These are phyloP conservation scores for Cerastis leucographa DNA, from an alignment of 2,888 invertebrate genomes.

Conservation along the genomic window DNA sequence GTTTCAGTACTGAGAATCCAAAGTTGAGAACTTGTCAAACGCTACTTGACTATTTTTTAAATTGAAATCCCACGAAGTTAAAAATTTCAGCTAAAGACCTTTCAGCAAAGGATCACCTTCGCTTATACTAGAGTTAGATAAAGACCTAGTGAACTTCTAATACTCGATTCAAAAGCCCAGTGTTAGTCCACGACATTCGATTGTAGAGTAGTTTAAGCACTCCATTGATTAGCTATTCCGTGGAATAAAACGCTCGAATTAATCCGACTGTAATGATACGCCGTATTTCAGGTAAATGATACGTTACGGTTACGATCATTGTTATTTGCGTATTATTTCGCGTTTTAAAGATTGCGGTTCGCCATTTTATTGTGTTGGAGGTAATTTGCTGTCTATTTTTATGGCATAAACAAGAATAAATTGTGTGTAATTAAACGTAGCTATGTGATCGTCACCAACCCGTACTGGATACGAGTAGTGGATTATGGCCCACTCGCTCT, in stretches of 20 bases:
- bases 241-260: conserved; percentile 34
- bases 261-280: conserved; percentile 39
- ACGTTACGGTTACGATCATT: conserved; percentile 47
- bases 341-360: conserved; percentile 20
- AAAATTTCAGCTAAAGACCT: no score
- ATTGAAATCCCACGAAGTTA: not conserved
- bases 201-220: not conserved
- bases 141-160: not conserved
- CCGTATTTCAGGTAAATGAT: conserved; percentile 43
- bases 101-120: not conserved
- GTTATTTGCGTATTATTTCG: conserved; percentile 44
- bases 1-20: not conserved
- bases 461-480: not conserved
- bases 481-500: not conserved
- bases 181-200: not conserved
- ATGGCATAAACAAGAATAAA: not conserved
- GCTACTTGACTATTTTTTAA: not conserved
- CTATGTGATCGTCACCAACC: not conserved
- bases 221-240: conserved; percentile 19
- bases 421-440: not conserved
- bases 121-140: not conserved
- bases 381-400: conserved; percentile 12
- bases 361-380: conserved; percentile 21
- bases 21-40: not conserved
- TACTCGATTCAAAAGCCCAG: not conserved